Conservation (phyloP, 2,113 vertebrate species). For the Mustela lutreola region DNA sequence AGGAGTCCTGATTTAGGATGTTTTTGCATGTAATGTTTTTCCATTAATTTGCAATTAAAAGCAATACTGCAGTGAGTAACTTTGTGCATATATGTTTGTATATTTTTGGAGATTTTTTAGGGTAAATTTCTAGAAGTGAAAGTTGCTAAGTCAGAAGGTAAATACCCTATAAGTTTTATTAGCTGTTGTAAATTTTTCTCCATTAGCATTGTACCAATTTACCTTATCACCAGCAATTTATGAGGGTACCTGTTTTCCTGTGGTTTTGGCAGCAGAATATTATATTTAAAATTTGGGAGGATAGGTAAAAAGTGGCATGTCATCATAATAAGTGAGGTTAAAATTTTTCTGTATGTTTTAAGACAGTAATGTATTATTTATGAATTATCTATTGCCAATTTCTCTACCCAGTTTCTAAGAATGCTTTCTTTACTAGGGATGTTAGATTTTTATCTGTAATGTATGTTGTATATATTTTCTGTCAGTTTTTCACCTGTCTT, state of each 20-base stretch:
- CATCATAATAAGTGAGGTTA: not conserved
- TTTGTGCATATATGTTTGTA: not conserved
- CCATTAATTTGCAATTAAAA: not conserved
- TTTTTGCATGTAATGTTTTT: not conserved
- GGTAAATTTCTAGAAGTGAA: not conserved
- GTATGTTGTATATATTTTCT: not conserved
- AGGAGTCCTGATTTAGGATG: not conserved
- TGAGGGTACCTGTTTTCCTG: not conserved
- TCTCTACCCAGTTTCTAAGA: not conserved
- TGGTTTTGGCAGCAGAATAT: not conserved
- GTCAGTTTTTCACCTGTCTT: not conserved
- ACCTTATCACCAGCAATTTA: not conserved
- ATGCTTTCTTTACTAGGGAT: not conserved
- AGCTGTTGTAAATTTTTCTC: not conserved
- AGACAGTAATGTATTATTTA: not conserved
- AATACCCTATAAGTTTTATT: not conserved
- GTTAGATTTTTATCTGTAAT: not conserved
- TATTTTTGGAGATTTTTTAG: not conserved
- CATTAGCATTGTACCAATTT: not conserved
- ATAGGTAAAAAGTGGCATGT: not conserved
- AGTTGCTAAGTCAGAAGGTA: not conserved
- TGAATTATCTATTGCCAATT: not conserved
- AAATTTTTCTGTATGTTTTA: not conserved
- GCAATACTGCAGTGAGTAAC: not conserved
- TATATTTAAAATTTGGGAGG: not conserved